Percentiles rank a stretch among this genome's conserved stretches.
These are phyloP conservation scores for Drosophila repleta DNA, from an alignment of 1,140 invertebrate species.

Conservation along the genomic window DNA sequence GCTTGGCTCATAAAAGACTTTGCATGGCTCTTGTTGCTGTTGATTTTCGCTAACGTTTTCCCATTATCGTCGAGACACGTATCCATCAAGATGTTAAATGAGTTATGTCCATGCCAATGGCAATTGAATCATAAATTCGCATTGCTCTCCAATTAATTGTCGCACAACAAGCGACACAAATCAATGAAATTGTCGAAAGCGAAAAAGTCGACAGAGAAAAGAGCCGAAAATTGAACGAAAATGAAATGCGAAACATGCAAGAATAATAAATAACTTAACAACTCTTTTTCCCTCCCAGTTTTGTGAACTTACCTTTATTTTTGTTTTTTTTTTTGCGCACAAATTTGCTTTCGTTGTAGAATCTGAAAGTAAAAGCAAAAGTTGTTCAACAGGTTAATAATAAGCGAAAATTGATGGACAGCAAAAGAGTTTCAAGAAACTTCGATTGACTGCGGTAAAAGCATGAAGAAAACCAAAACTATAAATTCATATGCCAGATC, in stretches of 20 bases:
- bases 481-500: neutral
- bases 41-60: slow-evolving; percentile 20
- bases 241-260: slow-evolving; percentile 24
- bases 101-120: neutral
- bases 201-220: neutral
- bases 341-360: slow-evolving; percentile 58
- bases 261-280: slow-evolving; percentile 33
- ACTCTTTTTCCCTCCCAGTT: slow-evolving; percentile 9
- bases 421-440: slow-evolving; percentile 7
- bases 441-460: neutral
- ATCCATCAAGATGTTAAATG: slow-evolving; percentile 3
- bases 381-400: slow-evolving; percentile 30
- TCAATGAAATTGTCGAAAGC: slow-evolving; percentile 15
- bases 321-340: slow-evolving; percentile 37
- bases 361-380: slow-evolving; percentile 68
- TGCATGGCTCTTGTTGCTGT: slow-evolving; percentile 24
- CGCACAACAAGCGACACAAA: neutral
- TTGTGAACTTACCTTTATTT: slow-evolving; percentile 38
- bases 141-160: slow-evolving; percentile 19
- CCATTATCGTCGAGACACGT: slow-evolving; percentile 24
- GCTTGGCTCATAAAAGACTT: slow-evolving; percentile 7
- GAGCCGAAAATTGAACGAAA: slow-evolving; percentile 9
- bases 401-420: slow-evolving; percentile 2
- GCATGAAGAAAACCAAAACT: neutral
- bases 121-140: slow-evolving; percentile 19